These are phyloP conservation scores for Drosophila nikananu DNA, from an alignment of 1,140 invertebrate genomes.

Conservation along the genomic window DNA sequence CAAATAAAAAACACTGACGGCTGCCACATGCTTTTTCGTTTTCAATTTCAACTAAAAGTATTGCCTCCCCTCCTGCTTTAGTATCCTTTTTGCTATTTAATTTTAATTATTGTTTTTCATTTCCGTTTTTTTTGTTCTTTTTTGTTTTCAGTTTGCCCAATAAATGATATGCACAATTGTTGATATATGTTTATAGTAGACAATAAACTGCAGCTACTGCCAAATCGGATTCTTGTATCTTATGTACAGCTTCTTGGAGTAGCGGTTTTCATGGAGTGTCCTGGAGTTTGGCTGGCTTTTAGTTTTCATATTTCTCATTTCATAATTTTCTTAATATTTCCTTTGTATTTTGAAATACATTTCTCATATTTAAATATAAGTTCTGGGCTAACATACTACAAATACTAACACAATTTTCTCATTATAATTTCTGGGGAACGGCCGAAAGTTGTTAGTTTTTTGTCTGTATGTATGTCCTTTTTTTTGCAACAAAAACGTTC, in stretches of 20 bases:
- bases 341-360: not conserved
- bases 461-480: not conserved
- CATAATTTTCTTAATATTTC: not conserved
- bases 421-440: conserved; percentile 11
- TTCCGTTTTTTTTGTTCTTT: conserved; percentile 4
- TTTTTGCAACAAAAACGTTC: conserved; percentile 2
- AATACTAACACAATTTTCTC: conserved; percentile 14
- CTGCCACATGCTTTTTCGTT: conserved; percentile 3
- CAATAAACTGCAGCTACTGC: conserved; percentile 16
- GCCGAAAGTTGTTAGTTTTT: conserved; percentile 14
- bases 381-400: conserved; percentile 4
- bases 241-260: conserved; percentile 26
- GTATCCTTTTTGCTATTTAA: conserved; percentile 70
- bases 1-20: conserved; percentile 17
- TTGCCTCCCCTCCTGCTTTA: conserved; percentile 64
- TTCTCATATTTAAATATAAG: not conserved
- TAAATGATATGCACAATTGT: conserved; percentile 79
- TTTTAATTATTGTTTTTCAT: conserved; percentile 76
- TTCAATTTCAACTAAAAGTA: conserved; percentile 78
- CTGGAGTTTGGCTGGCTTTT: not conserved
- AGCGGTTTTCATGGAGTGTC: conserved; percentile 1
- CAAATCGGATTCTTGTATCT: conserved; percentile 8
- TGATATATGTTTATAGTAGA: conserved; percentile 62
- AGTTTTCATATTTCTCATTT: not conserved
- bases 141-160: conserved; percentile 33